Conservation (phyloP, 2,797 vertebrate genomes). For the Macrochelys suwanniensis region DNA sequence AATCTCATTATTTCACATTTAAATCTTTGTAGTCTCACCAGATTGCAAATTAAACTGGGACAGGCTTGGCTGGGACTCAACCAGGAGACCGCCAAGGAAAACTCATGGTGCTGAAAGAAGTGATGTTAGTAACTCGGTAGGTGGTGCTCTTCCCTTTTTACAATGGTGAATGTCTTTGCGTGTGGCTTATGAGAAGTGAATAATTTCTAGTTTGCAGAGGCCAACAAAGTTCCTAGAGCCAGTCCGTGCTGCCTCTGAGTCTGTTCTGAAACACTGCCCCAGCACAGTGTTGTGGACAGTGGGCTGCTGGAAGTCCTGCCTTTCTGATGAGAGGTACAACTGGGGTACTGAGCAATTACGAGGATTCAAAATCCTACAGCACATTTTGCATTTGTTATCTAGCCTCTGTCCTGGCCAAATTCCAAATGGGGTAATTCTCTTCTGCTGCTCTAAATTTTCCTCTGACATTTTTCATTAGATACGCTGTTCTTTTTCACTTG, state of each 20-base stretch:
- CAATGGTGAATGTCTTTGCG: neutral
- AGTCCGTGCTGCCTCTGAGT: neutral
- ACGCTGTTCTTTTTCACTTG: neutral
- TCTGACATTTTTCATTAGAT: neutral
- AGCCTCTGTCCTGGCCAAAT: neutral
- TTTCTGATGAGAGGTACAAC: neutral
- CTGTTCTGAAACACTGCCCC: neutral
- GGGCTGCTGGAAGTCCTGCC: neutral
- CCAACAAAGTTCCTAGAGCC: neutral
- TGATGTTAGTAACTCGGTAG: rapidly evolving
- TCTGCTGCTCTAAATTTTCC: neutral
- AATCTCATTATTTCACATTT: neutral
- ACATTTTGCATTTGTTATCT: neutral
- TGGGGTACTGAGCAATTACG: neutral
- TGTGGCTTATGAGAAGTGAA: neutral
- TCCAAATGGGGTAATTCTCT: neutral
- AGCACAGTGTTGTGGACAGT: no score
- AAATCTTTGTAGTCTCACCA: neutral
- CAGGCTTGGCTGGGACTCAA: neutral
- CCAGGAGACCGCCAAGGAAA: neutral
- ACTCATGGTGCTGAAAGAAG: neutral
- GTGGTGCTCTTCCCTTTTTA: neutral
- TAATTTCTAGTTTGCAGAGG: neutral
- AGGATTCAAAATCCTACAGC: neutral
- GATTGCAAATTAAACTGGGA: neutral